These are phyloP conservation scores for Tachypleus tridentatus DNA, from an alignment of 1,140 invertebrate genomes.

Conservation along the genomic window DNA sequence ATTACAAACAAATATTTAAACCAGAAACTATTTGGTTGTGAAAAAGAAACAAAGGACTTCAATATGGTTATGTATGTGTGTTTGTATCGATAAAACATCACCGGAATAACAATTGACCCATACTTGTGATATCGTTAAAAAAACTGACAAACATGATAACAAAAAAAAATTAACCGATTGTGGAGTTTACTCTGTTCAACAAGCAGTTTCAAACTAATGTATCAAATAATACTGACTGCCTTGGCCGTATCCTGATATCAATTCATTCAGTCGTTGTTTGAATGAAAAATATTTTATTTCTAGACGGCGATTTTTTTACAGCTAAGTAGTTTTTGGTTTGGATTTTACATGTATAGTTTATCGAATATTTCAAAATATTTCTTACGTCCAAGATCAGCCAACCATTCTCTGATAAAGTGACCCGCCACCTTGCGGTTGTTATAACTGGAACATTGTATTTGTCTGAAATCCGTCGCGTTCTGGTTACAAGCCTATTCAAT, in stretches of 20 bases:
- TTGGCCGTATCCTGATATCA: not conserved
- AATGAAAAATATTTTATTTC: not conserved
- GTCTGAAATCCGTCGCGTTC: constrained; percentile 6
- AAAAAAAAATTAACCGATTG: too few relatives aligned
- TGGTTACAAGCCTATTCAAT: too few relatives aligned
- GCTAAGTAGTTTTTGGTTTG: not conserved
- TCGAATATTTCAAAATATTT: constrained; percentile 1
- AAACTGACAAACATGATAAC: too few relatives aligned
- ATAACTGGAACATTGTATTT: constrained; percentile 20
- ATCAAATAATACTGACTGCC: not conserved
- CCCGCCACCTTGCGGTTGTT: constrained; percentile 19
- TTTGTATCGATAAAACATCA: too few relatives aligned
- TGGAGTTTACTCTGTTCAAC: not conserved
- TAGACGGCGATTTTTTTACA: not conserved
- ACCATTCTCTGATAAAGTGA: constrained; percentile 14
- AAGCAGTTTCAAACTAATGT: not conserved
- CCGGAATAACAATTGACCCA: too few relatives aligned
- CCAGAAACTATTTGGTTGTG: too few relatives aligned
- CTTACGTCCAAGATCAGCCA: constrained; percentile 18
- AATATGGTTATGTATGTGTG: too few relatives aligned
- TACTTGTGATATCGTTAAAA: too few relatives aligned
- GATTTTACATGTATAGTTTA: not conserved
- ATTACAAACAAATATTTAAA: too few relatives aligned
- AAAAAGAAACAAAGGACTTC: too few relatives aligned
- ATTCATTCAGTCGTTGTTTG: constrained; percentile 2